phyloP scores from a whole-genome alignment of 2,113 vertebrate species.

The Chitala chitala region DNA sequence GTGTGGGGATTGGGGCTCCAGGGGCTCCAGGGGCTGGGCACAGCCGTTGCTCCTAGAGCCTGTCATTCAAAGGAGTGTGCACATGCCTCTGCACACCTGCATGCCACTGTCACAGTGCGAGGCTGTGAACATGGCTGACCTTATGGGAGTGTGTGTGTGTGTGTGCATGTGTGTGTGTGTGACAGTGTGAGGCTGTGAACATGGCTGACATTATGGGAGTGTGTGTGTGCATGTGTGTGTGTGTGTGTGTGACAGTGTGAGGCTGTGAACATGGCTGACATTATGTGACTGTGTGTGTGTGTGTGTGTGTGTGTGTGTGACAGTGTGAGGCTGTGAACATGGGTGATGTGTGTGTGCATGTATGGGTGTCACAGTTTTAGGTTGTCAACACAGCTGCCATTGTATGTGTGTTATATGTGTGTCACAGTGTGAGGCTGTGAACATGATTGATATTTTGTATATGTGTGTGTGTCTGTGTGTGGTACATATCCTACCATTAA shows the following conservation, averaged over 20 bases:
- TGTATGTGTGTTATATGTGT: not conserved
- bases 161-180: not conserved
- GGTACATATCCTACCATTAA: not conserved
- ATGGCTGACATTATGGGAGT: too few species aligned
- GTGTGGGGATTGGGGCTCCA: not conserved
- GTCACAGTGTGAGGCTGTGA: not conserved
- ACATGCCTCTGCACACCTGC: not conserved
- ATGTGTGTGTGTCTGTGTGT: slow-evolving; percentile 6
- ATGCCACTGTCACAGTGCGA: not conserved
- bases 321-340: not conserved
- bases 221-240: not conserved
- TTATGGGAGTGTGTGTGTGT: not conserved
- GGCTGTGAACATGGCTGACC: not conserved
- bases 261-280: not conserved
- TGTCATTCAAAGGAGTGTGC: too few species aligned
- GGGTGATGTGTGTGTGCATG: not conserved
- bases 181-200: too few species aligned
- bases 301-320: not conserved
- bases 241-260: not conserved
- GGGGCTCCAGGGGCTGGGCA: too few species aligned
- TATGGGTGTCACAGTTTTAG: not conserved
- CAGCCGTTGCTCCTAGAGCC: too few species aligned
- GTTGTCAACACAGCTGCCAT: not conserved
- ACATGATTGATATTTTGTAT: not conserved
- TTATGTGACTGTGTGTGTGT: not conserved